Percentiles rank a stretch among this genome's conserved stretches.
Conservation (phyloP, 64 coral and sea anemone species). For the Montipora cactus region DNA sequence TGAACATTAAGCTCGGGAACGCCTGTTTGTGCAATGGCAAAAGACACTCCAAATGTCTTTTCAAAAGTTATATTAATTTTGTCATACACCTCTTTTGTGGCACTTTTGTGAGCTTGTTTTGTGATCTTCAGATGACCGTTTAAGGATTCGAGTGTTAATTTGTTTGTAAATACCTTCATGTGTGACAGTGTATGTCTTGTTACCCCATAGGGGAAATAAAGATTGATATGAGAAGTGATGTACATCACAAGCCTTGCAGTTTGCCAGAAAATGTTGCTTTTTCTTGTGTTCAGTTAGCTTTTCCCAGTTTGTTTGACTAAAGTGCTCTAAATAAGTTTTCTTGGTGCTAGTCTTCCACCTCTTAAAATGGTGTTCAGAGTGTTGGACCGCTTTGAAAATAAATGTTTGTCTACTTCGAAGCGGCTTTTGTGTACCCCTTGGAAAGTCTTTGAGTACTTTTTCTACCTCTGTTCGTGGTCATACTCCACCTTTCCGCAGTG, state of each 20-base stretch:
- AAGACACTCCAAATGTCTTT: slow-evolving; percentile 16
- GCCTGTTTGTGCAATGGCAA: slow-evolving; percentile 11
- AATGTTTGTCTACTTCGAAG: slow-evolving; percentile 8
- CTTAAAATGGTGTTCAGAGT: slow-evolving; percentile 4
- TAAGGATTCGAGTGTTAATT: slow-evolving; percentile 8
- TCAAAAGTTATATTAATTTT: slow-evolving; percentile 14
- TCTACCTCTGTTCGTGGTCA: slow-evolving; percentile 15
- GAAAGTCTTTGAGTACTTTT: background rate
- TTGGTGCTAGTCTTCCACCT: background rate
- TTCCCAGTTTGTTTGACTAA: background rate
- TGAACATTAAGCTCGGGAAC: slow-evolving; percentile 24
- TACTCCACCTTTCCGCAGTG: slow-evolving; percentile 7
- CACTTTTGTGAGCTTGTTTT: slow-evolving; percentile 12
- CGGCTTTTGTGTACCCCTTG: slow-evolving; percentile 11
- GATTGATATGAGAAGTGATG: slow-evolving; percentile 8
- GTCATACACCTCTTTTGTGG: slow-evolving; percentile 17
- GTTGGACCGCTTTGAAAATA: slow-evolving; percentile 5
- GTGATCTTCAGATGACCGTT: background rate
- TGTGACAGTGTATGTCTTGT: slow-evolving; percentile 5
- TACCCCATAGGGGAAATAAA: slow-evolving; percentile 9
- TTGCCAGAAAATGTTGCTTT: background rate
- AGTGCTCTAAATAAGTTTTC: background rate
- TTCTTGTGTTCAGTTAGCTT: slow-evolving; percentile 21
- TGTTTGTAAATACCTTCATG: slow-evolving; percentile 16
- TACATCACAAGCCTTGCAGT: slow-evolving; percentile 8